These are phyloP conservation scores for Pseudomyrmex pallidus DNA, from an alignment of 1,140 invertebrate species.

Conservation along the genomic window DNA sequence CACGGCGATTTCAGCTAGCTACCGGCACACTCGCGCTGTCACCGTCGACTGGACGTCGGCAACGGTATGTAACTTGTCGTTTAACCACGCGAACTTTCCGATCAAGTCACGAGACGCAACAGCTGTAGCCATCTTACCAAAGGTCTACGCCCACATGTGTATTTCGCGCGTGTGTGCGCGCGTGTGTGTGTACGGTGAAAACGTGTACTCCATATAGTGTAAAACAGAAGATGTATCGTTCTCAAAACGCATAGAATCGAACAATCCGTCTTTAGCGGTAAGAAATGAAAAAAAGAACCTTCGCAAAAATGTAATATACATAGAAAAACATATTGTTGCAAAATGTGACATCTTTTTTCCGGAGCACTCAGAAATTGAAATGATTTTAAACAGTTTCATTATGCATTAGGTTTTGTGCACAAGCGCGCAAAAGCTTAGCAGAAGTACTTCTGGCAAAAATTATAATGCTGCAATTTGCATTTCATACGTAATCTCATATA, in stretches of 20 bases:
- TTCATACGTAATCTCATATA: conserved; percentile 24
- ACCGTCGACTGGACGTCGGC: conserved; percentile 37
- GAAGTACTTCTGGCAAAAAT: conserved; percentile 26
- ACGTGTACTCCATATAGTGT: conserved; percentile 20
- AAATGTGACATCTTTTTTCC: background rate
- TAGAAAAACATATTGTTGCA: background rate
- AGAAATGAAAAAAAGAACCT: background rate
- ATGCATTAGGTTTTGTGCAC: conserved; percentile 29
- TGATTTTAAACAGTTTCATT: conserved; percentile 36
- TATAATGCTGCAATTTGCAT: conserved; percentile 48
- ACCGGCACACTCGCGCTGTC: conserved; percentile 47
- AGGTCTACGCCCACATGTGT: conserved; percentile 15
- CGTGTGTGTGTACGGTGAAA: background rate
- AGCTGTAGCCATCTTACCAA: conserved; percentile 67
- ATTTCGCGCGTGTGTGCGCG: conserved; percentile 27
- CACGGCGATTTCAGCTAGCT: conserved; percentile 35
- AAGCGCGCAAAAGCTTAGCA: conserved; percentile 1
- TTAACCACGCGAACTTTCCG: background rate
- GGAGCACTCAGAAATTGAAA: conserved; percentile 7
- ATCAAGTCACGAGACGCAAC: background rate
- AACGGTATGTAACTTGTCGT: conserved; percentile 60
- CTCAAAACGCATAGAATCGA: background rate
- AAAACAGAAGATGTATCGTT: conserved; percentile 17
- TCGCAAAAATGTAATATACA: background rate
- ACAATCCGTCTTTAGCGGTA: background rate